phyloP scores from a whole-genome alignment of 2,113 vertebrate species.

The Crotalus helleri region DNA sequence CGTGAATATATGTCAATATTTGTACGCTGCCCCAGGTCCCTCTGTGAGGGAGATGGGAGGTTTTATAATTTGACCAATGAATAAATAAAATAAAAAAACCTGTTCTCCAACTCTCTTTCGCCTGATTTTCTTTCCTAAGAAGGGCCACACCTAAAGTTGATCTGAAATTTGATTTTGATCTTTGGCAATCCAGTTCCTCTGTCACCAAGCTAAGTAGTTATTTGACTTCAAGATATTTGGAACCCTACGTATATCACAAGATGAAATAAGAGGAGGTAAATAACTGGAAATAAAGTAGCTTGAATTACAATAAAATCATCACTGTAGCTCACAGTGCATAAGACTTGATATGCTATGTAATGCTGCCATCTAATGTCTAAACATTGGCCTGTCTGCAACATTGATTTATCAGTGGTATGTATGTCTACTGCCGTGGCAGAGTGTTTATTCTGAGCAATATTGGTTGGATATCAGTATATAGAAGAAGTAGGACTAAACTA shows the following conservation, averaged over 20 bases:
- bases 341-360: neutral
- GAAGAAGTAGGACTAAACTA: neutral
- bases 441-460: neutral
- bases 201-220: neutral
- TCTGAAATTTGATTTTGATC: neutral
- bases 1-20: neutral
- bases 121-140: neutral
- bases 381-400: neutral
- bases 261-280: neutral
- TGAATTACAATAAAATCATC: neutral
- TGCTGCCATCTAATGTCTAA: slow-evolving; percentile 59
- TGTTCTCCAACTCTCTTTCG: neutral
- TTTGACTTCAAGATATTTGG: neutral
- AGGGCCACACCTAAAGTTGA: neutral
- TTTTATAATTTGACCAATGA: neutral
- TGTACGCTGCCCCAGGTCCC: neutral
- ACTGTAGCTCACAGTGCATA: neutral
- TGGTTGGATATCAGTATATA: neutral
- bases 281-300: neutral
- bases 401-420: neutral
- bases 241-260: no score
- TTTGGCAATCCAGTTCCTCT: neutral
- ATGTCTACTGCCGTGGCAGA: neutral
- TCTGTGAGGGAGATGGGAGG: neutral
- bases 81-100: neutral